Evolutionary conservation across 2,113 vertebrate species (phyloP).

Genomic region (Psittacara wagleri): DNA sequence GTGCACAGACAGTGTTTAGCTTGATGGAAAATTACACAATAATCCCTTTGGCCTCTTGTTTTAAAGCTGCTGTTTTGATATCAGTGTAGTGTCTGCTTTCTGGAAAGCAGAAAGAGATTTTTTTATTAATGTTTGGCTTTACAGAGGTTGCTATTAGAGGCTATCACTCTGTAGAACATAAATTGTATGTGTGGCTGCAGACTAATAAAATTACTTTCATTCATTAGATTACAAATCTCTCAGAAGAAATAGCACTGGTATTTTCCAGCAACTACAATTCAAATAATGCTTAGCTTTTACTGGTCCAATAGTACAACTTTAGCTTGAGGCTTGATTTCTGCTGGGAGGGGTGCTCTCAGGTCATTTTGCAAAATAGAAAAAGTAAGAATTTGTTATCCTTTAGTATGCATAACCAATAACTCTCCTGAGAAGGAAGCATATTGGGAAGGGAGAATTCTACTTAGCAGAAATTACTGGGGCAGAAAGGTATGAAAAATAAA

Average conservation of each 20-base stretch:
- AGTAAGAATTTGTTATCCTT: neutral
- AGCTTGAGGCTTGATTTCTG: neutral
- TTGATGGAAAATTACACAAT: neutral
- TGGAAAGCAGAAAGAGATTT: neutral
- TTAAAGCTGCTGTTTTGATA: neutral
- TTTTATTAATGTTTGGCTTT: neutral
- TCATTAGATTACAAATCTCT: neutral
- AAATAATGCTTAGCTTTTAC: neutral
- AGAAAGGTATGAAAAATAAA: neutral
- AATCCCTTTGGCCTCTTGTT: neutral
- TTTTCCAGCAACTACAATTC: neutral
- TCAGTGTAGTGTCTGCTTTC: neutral
- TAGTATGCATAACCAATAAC: neutral
- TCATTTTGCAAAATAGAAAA: neutral
- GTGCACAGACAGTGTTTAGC: neutral
- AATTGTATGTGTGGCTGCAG: neutral
- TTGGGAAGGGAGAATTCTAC: neutral
- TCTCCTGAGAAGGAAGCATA: neutral
- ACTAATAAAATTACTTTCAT: slow-evolving; percentile 8
- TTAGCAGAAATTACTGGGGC: neutral
- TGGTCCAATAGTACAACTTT: neutral
- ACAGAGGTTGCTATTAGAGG: neutral
- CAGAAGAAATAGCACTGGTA: neutral
- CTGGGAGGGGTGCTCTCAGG: neutral
- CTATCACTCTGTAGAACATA: neutral